phyloP scores from a whole-genome alignment of 2,797 vertebrate species.

The Anabacerthia variegaticeps region DNA sequence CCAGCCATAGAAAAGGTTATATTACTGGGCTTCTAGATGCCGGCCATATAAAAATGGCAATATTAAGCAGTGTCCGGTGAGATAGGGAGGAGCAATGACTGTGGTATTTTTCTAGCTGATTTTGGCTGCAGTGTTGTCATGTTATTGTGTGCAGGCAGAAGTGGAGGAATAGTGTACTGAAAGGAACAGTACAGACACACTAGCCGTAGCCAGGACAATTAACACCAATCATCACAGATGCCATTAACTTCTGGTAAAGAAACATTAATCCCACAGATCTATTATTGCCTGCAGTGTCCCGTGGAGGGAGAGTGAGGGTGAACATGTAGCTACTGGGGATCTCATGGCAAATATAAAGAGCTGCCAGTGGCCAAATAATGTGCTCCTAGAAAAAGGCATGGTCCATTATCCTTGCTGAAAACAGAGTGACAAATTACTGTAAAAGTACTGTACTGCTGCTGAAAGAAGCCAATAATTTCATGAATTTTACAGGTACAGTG shows the following conservation, averaged over 20 bases:
- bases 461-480: conserved; percentile 70
- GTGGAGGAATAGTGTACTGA: background rate
- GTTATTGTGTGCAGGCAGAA: background rate
- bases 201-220: background rate
- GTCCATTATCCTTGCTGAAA: conserved; percentile 70
- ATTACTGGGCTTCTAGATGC: conserved; percentile 33
- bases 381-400: conserved; percentile 66
- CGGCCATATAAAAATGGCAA: conserved; percentile 19
- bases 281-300: background rate
- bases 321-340: background rate
- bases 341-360: conserved; percentile 59
- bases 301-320: background rate
- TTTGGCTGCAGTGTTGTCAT: background rate
- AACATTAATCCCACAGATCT: background rate
- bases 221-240: background rate
- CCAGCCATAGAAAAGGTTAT: conserved; percentile 33
- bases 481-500: conserved; percentile 70
- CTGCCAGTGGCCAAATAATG: conserved; percentile 66
- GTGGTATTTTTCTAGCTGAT: conserved; percentile 15
- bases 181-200: background rate
- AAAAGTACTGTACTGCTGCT: conserved; percentile 67
- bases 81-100: conserved; percentile 12
- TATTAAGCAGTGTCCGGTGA: conserved; percentile 23
- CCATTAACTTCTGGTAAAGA: conserved; percentile 40
- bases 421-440: conserved; percentile 70